Evolutionary conservation across 1,140 invertebrate genomes (phyloP).

Genomic region (Coenobita brevimanus): DNA sequence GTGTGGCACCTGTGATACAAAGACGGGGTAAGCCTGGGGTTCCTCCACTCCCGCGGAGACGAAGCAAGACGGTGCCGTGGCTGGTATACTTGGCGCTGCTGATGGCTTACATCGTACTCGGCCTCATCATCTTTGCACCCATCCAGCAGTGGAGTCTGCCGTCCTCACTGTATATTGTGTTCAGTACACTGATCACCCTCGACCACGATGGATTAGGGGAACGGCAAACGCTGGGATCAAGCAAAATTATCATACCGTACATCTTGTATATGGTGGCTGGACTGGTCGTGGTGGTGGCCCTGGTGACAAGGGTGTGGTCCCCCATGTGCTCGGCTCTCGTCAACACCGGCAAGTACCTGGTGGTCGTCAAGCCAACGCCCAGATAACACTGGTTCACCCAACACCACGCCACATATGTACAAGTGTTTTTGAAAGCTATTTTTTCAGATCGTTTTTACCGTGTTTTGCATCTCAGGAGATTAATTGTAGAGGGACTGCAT

Average conservation of each 20-base stretch:
- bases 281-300: conserved; percentile 26
- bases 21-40: not conserved
- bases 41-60: not conserved
- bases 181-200: conserved; percentile 43
- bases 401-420: not conserved
- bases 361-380: conserved; percentile 42
- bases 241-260: conserved; percentile 49
- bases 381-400: conserved; percentile 44
- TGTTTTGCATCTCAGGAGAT: not conserved
- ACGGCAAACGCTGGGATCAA: conserved; percentile 36
- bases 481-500: not conserved
- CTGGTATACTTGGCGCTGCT: conserved; percentile 41
- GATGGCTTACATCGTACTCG: conserved; percentile 29
- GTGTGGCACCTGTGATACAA: conserved; percentile 11
- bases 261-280: conserved; percentile 55
- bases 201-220: conserved; percentile 53
- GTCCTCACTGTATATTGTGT: conserved; percentile 48
- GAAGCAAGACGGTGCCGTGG: conserved; percentile 31
- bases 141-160: conserved; percentile 59
- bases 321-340: conserved; percentile 44
- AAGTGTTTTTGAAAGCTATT: not conserved
- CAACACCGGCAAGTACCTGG: conserved; percentile 58
- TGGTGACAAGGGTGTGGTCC: conserved; percentile 55
- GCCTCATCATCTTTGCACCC: conserved; percentile 47
- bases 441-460: not conserved